A percentile compares a stretch with the other conserved stretches of the same genome.
These are phyloP conservation scores for Sandelia bainsii DNA, from an alignment of 2,797 vertebrate species.

Conservation along the genomic window DNA sequence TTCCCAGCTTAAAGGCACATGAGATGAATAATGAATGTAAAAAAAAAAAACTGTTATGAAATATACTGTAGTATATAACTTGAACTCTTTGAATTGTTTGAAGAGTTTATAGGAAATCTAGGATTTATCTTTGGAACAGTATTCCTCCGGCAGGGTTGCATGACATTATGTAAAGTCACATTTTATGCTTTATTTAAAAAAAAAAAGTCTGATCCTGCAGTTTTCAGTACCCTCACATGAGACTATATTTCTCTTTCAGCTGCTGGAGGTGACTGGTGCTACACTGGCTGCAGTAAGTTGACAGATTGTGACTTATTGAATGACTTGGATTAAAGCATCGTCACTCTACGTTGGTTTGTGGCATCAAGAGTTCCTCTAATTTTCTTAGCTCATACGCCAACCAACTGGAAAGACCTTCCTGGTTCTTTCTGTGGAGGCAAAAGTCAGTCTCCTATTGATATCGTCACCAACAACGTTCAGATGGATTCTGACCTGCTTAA, in stretches of 20 bases:
- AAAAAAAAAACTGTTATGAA: too few relatives aligned
- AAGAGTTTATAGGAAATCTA: too few relatives aligned
- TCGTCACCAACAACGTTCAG: constrained; percentile 17
- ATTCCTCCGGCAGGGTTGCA: too few relatives aligned
- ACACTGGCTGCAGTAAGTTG: constrained; percentile 70
- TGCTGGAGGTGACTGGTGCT: constrained; percentile 70
- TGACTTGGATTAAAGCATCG: background rate
- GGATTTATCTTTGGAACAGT: too few relatives aligned
- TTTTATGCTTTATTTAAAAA: background rate
- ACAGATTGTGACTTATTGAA: background rate
- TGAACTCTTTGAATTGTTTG: too few relatives aligned
- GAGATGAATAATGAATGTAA: too few relatives aligned
- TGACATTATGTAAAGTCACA: too few relatives aligned
- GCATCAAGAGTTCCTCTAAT: background rate
- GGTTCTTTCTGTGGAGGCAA: constrained; percentile 49
- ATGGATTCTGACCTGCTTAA: constrained; percentile 14
- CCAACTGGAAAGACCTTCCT: constrained; percentile 37
- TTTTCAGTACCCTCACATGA: background rate
- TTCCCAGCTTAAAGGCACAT: too few relatives aligned
- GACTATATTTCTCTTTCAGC: constrained; percentile 43
- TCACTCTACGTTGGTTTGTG: background rate
- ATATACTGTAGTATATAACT: too few relatives aligned
- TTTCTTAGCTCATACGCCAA: constrained; percentile 46
- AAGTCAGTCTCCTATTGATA: constrained; percentile 80
- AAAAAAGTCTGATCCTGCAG: background rate